Conservation (phyloP, 2,797 vertebrate species). For the Acanthornis magna region DNA sequence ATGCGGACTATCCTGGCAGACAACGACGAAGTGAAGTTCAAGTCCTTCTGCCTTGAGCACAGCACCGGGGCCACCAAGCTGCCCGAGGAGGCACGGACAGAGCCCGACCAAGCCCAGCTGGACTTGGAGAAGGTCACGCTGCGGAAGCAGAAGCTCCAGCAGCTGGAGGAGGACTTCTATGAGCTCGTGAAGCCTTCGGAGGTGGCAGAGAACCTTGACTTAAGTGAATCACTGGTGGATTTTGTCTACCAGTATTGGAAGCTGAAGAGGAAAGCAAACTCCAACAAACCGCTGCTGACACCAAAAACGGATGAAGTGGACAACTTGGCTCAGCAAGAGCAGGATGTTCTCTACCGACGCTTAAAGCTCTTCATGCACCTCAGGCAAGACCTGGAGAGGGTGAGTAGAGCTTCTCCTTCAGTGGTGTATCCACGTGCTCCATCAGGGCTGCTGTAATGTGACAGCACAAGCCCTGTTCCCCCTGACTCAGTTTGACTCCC, state of each 20-base stretch:
- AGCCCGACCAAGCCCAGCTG: slow-evolving; percentile 76
- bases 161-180: slow-evolving; percentile 94
- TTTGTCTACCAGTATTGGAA: slow-evolving; percentile 99
- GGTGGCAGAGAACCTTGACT: slow-evolving; percentile 86
- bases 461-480: background rate
- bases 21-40: slow-evolving; percentile 97
- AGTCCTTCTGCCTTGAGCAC: slow-evolving; percentile 96
- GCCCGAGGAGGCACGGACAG: slow-evolving; percentile 68
- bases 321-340: slow-evolving; percentile 95
- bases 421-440: fast-evolving
- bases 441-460: background rate
- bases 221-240: slow-evolving; percentile 85
- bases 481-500: background rate
- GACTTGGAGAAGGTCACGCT: slow-evolving; percentile 91
- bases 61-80: slow-evolving; percentile 76
- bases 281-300: slow-evolving; percentile 88
- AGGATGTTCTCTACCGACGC: slow-evolving; percentile 92
- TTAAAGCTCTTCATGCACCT: slow-evolving; percentile 96
- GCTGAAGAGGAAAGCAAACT: slow-evolving; percentile 91
- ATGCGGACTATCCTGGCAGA: slow-evolving; percentile 95
- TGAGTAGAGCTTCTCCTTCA: slow-evolving; percentile 72
- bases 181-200: slow-evolving; percentile 89
- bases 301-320: slow-evolving; percentile 94
- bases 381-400: slow-evolving; percentile 94
- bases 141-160: slow-evolving; percentile 93